Percentiles rank a stretch among this genome's conserved stretches.
phyloP scores from a whole-genome alignment of 2,888 invertebrate species.

The Erynnis tages region DNA sequence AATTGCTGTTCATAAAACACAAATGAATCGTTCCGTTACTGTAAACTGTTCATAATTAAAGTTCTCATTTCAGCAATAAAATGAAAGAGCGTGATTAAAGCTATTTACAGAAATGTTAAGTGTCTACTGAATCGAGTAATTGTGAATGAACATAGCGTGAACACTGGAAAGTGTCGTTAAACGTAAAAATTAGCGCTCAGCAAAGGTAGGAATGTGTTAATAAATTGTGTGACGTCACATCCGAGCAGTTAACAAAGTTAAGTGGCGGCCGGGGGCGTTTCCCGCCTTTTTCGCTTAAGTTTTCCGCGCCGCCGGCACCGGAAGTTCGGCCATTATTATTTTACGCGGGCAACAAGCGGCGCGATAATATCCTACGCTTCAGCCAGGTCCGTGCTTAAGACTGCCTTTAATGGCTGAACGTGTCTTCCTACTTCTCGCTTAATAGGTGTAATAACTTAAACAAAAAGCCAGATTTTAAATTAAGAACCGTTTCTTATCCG shows the following conservation, averaged over 20 bases:
- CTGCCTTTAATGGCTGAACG: slow-evolving; percentile 72
- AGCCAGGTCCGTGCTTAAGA: slow-evolving; percentile 56
- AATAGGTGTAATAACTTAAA: slow-evolving; percentile 79
- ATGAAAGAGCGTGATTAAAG: slow-evolving; percentile 26
- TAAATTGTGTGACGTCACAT: slow-evolving; percentile 81
- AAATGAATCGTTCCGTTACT: slow-evolving; percentile 23
- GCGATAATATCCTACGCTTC: slow-evolving; percentile 79
- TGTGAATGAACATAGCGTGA: slow-evolving; percentile 30
- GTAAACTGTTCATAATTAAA: slow-evolving; percentile 26
- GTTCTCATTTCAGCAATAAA: slow-evolving; percentile 24
- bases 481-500: slow-evolving; percentile 36
- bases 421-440: slow-evolving; percentile 77
- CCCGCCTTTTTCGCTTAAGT: slow-evolving; percentile 77
- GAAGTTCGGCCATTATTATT: slow-evolving; percentile 83
- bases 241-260: slow-evolving; percentile 70
- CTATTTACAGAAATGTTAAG: slow-evolving; percentile 26
- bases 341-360: slow-evolving; percentile 82
- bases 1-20: slow-evolving; percentile 20
- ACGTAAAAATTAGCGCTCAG: slow-evolving; percentile 55
- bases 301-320: slow-evolving; percentile 80
- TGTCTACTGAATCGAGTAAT: slow-evolving; percentile 24
- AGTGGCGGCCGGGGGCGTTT: slow-evolving; percentile 72
- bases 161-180: slow-evolving; percentile 59
- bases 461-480: slow-evolving; percentile 68
- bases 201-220: slow-evolving; percentile 72